Conservation (phyloP, 2,888 invertebrate genomes). For the Stictocephala bisonia region DNA sequence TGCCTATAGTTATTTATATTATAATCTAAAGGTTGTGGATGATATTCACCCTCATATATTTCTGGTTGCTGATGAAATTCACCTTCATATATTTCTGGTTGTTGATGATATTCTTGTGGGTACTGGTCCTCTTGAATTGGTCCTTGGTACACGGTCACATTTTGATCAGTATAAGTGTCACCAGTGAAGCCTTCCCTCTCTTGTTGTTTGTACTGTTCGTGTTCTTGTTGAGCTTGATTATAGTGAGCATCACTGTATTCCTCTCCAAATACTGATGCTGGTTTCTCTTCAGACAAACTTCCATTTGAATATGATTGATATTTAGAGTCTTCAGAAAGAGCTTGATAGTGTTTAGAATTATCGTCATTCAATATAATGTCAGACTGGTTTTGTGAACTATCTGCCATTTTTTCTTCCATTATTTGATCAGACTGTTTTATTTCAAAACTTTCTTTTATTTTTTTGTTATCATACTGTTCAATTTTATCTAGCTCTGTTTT, state of each 20-base stretch:
- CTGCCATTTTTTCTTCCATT: not conserved
- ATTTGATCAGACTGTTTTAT: not conserved
- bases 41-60: not conserved
- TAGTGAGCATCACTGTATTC: not conserved
- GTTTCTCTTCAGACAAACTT: no score
- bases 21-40: not conserved
- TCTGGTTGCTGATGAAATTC: slow-evolving; percentile 20
- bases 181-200: not conserved
- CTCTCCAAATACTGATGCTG: not conserved
- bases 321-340: not conserved
- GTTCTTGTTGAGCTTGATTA: not conserved
- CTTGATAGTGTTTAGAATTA: not conserved
- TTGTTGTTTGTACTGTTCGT: slow-evolving; percentile 17
- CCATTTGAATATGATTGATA: no score
- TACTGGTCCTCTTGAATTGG: not conserved
- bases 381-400: not conserved
- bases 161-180: not conserved
- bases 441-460: not conserved
- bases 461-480: not conserved
- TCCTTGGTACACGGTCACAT: not conserved
- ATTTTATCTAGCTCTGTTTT: not conserved
- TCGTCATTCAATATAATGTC: no score
- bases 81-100: not conserved
- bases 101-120: not conserved
- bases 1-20: not conserved